Evolutionary conservation across 2,113 vertebrate genomes (phyloP), one percentile per base, ranked within the genome.

Genomic region (Hydrolagus affinis): DNA sequence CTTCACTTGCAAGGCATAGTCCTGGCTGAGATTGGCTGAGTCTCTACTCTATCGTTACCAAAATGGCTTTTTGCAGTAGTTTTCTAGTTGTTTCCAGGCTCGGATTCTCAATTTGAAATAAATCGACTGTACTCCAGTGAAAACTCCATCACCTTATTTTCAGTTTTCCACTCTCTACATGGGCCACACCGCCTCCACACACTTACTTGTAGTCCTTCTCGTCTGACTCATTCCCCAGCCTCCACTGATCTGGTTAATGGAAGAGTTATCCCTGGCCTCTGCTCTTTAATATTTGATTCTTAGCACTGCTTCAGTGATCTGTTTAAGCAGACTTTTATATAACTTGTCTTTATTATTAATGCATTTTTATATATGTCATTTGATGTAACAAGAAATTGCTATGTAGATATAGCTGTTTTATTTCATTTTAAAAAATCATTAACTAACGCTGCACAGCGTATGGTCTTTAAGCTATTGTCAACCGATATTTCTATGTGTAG

Each of bases 201-300:
- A 69, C 69, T 86, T 86, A 86, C 30, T 60, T 70, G n/a, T 64
- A 64, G n/a, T n/a, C 19, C 60, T 86, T 86, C 56, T 69, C 56
- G 60, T 77, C 73, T 86, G 85, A 76, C 85, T 77, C 59, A 57
- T 77, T 77, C 21, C 17, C 12, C 17, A 68, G 85, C 30, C 73
- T 44, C 23, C 62, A 69, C 56, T 44, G 25, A 77, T 76, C 62
- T 77, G 66, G 74, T 70, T 77, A 77, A 70, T 86, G 73, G 30
- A 77, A 76, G 23, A 21, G 28, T 69, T n/a, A 17, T 57, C 71
- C 71, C 70, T 25, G 30, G 85, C 60, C 70, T 60, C 72, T 64
- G 71, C 72, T 75, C 71, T 66, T 86, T 28, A 75, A 74, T 86
- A 44, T 86, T 75, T 86, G 70, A 86, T 64, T 66, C 25, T 64